Base-by-base conservation (phyloP, 2,888 invertebrate species). In the Vesta saturnalis region DNA sequence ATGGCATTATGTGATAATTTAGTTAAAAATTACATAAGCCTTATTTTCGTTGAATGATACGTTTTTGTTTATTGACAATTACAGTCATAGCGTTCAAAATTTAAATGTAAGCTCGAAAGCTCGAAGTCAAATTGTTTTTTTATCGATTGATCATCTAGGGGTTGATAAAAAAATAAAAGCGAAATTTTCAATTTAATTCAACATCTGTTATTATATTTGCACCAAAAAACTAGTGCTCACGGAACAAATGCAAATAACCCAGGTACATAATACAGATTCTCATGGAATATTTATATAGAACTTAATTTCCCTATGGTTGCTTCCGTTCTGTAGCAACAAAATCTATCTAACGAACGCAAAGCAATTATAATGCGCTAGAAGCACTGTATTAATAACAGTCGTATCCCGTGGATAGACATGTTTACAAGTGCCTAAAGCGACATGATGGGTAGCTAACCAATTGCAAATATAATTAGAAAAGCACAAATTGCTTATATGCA, bases 361-460 rank as follows among this genome's bases (percentile, higher is more conserved):
- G 63, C 67, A 67, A 67, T 67, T 67, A 63, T 60, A 67, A 67
- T 67, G 46, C 58, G 67, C 67, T 67, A 49, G 67, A 19, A 60
- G 67, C 67, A 60, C 30, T 67, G 60, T 58, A 67, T 67, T 67
- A 67, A 67, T 67, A 63, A 54, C 55, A 60, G 63, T 60, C 54
- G 59, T 67, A 63, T 62, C 63, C 55, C 66, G 64, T 63, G 63
- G 71, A 69, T 64, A 68, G 72, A 72, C 69, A 60, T 72, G 67
- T 67, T 71, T 69, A 69, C 65, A 60, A 62, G 64, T 61, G 71
- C 72, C 71, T 59, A 61, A 15, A 71, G 72, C 69, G 43, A 60
- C 47, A 56, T 64, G 61, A 63, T 67, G 69, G 67, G 67, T 56
- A 69, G 66, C 72, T 71, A 69, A 69, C 72, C 69, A 69, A 71